Percentiles rank a stretch among this genome's conserved stretches.
Conservation (phyloP, 2,113 vertebrate genomes). For the Cervus canadensis region DNA sequence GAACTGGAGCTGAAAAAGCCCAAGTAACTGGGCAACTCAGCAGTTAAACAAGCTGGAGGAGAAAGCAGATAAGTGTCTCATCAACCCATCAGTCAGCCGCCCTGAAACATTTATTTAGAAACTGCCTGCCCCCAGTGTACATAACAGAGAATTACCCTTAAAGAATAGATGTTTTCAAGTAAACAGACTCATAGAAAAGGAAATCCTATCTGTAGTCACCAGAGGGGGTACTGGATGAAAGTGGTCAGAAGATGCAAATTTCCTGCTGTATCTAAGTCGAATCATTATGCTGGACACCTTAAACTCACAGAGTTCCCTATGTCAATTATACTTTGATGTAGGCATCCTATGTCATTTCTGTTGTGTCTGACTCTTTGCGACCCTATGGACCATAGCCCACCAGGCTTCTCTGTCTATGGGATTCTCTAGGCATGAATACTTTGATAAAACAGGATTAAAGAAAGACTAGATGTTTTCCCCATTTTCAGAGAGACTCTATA, state of each 20-base stretch:
- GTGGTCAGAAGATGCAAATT: background rate
- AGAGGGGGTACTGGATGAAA: background rate
- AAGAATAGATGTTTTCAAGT: background rate
- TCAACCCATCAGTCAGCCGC: background rate
- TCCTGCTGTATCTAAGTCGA: background rate
- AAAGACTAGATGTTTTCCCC: background rate
- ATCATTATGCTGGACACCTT: background rate
- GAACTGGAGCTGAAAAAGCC: background rate
- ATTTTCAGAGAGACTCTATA: background rate
- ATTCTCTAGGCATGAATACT: background rate
- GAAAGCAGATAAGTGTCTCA: background rate
- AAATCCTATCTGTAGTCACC: background rate
- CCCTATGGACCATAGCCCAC: background rate
- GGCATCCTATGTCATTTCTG: rapidly evolving
- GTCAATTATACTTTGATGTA: background rate
- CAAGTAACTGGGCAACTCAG: background rate
- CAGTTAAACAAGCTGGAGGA: background rate
- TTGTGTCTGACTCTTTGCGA: background rate
- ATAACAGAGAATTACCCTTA: background rate
- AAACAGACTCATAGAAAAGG: background rate
- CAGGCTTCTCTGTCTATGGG: background rate
- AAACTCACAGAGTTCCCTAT: too few relatives aligned
- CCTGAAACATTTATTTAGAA: background rate
- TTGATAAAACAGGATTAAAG: background rate
- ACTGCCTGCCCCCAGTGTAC: rapidly evolving